Base-by-base conservation (phyloP, 2,888 invertebrate genomes). In the Eumacrocentrus americanus region DNA sequence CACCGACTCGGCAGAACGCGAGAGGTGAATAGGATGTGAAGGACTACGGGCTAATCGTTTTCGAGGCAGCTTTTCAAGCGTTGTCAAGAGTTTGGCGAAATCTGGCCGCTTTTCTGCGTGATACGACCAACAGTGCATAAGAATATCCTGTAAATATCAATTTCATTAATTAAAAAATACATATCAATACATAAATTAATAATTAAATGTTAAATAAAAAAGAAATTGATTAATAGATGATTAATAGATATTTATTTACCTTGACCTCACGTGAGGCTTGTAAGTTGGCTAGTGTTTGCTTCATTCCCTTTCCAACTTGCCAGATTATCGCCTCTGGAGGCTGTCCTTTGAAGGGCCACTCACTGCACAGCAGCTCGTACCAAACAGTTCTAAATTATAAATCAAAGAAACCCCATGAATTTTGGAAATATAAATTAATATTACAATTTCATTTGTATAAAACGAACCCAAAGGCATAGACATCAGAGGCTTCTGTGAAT, bases 231-330 rank as follows among this genome's bases (percentile, higher is more conserved):
- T 14, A 51, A 44, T 37, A 2, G 14, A 14, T 37, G 1, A 60
- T 16, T 18, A 37, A 6, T 23, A 3, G 9, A 52, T 38, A 38
- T 25, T 16, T 23, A 18, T 44, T 56, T 83, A 95, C 95, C 88
- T 98, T 98, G 65, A 98, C 95, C 83, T 99, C 98, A 64, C 94
- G 88, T 12, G 96, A 94, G 48, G 95, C 94, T 81, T 95, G 95
- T 71, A 98, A 87, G 83, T 94, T 94, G 58, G 94, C 94, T 61
- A 99, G 85, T 23, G 97, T 91, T 81, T 96, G 97, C 76, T 98
- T 98, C 85, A 95, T 91, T 58, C 98, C 98, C 75, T 92, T 91
- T 3, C 98, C 98, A 48, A 98, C 96, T 81, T 96, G 95, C 95
- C 96, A 99, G 74, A 99, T 97, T 63, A 98, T 91, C 2, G 95